phyloP scores from a whole-genome alignment of 2,113 vertebrate genomes.

The Onychorhynchus coronatus region DNA sequence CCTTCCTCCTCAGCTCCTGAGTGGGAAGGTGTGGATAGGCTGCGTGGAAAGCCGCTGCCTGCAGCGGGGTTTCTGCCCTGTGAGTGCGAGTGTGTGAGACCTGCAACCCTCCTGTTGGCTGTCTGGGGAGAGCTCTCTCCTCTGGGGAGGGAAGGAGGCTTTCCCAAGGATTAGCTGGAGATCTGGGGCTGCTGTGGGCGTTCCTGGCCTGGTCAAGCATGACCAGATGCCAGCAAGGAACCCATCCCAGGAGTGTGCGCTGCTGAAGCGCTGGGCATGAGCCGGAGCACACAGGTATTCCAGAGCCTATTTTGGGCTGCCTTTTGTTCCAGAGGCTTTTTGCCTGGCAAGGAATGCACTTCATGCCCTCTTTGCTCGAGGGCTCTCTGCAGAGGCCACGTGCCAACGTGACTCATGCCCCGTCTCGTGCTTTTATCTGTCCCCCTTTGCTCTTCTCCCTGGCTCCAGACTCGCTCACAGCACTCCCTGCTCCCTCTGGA shows the following conservation, averaged over 20 bases:
- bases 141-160: background rate
- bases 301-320: background rate
- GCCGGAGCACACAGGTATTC: background rate
- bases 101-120: fast-evolving
- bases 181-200: background rate
- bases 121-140: background rate
- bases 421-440: background rate
- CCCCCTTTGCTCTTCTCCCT: background rate
- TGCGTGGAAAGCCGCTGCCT: background rate
- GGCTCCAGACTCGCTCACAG: background rate
- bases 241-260: background rate
- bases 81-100: background rate
- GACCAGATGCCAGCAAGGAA: background rate
- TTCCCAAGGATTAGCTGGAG: background rate
- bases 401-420: slow-evolving; percentile 29
- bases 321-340: background rate
- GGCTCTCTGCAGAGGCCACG: background rate
- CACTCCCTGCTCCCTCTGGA: background rate
- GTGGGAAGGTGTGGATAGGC: background rate
- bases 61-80: background rate
- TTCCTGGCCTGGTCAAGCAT: background rate
- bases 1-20: background rate
- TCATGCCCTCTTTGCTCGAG: background rate
- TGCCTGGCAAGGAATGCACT: background rate
- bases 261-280: background rate